These are phyloP conservation scores for Denticeps clupeoides DNA, from an alignment of 2,797 vertebrate genomes.

Conservation along the genomic window DNA sequence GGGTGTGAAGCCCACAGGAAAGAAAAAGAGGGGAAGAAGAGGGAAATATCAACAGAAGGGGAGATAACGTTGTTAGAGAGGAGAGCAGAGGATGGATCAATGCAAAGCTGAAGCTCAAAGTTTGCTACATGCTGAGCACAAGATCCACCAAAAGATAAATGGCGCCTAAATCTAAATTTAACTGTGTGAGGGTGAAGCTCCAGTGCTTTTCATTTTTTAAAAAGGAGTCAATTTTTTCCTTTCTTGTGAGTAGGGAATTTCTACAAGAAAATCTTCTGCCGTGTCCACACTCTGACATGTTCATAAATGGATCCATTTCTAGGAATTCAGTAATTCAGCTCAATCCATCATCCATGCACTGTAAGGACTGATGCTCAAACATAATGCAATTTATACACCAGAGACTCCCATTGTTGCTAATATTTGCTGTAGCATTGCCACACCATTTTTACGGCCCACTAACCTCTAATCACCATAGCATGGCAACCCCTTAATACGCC, in stretches of 20 bases:
- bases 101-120: not conserved
- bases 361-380: conserved; percentile 2
- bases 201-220: too few relatives aligned
- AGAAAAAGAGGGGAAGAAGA: conserved; percentile 31
- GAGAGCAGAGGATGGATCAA: conserved; percentile 32
- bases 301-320: not conserved
- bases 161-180: too few relatives aligned
- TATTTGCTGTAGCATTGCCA: conserved; percentile 3
- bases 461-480: conserved; percentile 20
- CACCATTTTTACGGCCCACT: conserved; percentile 30
- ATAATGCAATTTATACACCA: conserved; percentile 1
- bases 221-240: too few relatives aligned
- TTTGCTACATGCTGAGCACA: not conserved
- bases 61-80: conserved; percentile 72
- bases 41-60: conserved; percentile 64
- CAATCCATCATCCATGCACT: not conserved
- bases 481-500: conserved; percentile 8
- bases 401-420: conserved; percentile 1
- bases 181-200: too few relatives aligned
- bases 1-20: conserved; percentile 70
- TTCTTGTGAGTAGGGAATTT: too few relatives aligned
- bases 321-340: not conserved
- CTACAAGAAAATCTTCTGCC: too few relatives aligned
- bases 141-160: not conserved
- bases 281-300: too few relatives aligned